Evolutionary conservation across 2,888 invertebrate species (phyloP), one percentile per base, ranked within the genome.

Genomic region (Sussaba pulchella): DNA sequence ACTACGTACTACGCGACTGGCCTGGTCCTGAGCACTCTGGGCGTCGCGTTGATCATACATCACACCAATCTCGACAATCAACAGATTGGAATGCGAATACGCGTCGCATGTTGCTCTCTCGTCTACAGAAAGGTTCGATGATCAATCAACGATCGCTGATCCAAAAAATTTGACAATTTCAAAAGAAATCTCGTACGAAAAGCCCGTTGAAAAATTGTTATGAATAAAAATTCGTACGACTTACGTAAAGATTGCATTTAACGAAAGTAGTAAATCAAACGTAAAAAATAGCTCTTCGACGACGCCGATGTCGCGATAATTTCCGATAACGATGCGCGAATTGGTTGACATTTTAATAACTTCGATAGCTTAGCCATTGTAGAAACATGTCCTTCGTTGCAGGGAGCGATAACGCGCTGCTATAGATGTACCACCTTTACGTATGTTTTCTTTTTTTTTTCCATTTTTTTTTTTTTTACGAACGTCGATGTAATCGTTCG

Each of bases 31-130:
- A 81, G 90, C 0, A 92, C 92, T 0, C 59, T 92, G 0, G 36
- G 90, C 0, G 80, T 89, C 1, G 90, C 92, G 31, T 90, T 92
- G 43, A 45, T 93, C 0, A 83, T 89, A 43, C 93, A 93, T 84
- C 93, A 94, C 74, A 85, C 88, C 0, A 92, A 92, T 67, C 83
- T 93, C n/a, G 72, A 90, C 0, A 88, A 91, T 41, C 87, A 91
- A 9, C 85, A 93, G 70, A 89, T 93, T 69, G 96, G 96, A 10
- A 95, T 95, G 93, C 93, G 94, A 83, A 92, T 95, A 87, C 92
- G 96, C 31, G 93, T 96, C 2, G 95, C 96, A 0, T 94, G 95
- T 79, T 95, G 95, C 85, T 94, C 95, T 0, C 91, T 96, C 1
- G 92, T 96, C 83, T 96, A 95, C 87, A 93, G 95, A 89, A 96